Evolutionary conservation across 2,888 invertebrate species (phyloP).

Genomic region (Selenia dentaria): DNA sequence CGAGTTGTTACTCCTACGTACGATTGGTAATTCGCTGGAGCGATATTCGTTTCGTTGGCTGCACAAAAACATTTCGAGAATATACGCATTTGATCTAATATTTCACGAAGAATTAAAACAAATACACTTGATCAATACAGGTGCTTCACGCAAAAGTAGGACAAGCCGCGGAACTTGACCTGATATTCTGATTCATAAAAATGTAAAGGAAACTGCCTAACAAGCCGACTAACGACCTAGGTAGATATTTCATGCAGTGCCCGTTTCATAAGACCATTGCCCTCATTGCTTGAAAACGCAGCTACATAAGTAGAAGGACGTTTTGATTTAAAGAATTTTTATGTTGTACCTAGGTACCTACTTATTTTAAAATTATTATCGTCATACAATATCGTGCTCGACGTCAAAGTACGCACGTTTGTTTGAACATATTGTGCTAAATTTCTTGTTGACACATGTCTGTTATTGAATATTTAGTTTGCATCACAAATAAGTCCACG

Average conservation of each 20-base stretch:
- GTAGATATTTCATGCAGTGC: slow-evolving; percentile 3
- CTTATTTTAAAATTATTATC: neutral
- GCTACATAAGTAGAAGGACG: neutral
- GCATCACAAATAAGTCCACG: neutral
- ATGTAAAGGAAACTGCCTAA: slow-evolving; percentile 14
- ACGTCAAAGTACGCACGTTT: slow-evolving; percentile 3
- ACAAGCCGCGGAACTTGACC: slow-evolving; percentile 31
- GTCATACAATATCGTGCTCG: neutral
- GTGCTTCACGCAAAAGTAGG: slow-evolving; percentile 27
- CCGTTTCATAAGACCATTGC: neutral
- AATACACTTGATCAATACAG: slow-evolving; percentile 23
- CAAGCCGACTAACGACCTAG: slow-evolving; percentile 1
- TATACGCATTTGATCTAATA: too few relatives aligned
- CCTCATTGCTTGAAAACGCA: slow-evolving; percentile 1
- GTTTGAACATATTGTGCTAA: slow-evolving; percentile 12
- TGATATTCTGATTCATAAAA: slow-evolving; percentile 25
- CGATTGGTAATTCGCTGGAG: slow-evolving; percentile 31
- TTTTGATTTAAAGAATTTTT: neutral
- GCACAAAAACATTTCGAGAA: too few relatives aligned
- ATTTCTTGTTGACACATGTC: slow-evolving; percentile 8
- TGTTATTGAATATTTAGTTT: slow-evolving; percentile 2
- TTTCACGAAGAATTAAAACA: slow-evolving; percentile 22
- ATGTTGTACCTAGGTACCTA: too few relatives aligned
- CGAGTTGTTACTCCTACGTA: slow-evolving; percentile 40
- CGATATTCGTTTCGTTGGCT: slow-evolving; percentile 18